Percentiles rank a stretch among this genome's conserved stretches.
phyloP scores from a whole-genome alignment of 2,888 invertebrate species.

The Coremacera marginata region DNA sequence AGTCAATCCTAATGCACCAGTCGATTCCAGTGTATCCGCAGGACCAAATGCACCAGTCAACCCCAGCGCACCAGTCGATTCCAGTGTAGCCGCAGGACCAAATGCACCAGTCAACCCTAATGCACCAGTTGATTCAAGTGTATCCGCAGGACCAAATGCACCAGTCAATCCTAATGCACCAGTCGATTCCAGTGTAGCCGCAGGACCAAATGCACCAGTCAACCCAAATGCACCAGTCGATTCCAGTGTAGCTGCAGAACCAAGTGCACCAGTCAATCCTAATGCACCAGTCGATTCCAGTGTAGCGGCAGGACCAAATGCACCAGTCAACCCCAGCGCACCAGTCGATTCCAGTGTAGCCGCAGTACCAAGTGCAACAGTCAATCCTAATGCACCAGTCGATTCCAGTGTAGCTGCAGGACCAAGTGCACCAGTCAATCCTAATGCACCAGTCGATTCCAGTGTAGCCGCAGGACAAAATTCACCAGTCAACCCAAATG shows the following conservation, averaged over 20 bases:
- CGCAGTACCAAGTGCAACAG: constrained; percentile 29
- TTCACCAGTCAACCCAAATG: constrained; percentile 33
- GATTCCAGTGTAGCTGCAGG: constrained; percentile 31
- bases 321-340: constrained; percentile 35
- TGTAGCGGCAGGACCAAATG: constrained; percentile 32
- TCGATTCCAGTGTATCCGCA: constrained; percentile 31
- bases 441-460: constrained; percentile 31
- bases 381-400: constrained; percentile 27
- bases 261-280: constrained; percentile 34
- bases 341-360: constrained; percentile 24
- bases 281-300: constrained; percentile 39
- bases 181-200: constrained; percentile 32
- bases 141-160: constrained; percentile 46
- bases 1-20: constrained; percentile 34
- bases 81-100: constrained; percentile 36
- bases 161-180: constrained; percentile 42
- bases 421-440: constrained; percentile 36
- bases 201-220: constrained; percentile 36
- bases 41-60: constrained; percentile 28
- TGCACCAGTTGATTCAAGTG: constrained; percentile 44
- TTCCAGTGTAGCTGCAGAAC: constrained; percentile 37
- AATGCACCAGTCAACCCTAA: constrained; percentile 41
- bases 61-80: constrained; percentile 34
- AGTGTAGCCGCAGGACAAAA: constrained; percentile 14
- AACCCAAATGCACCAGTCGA: constrained; percentile 31